Conservation (phyloP, 2,888 invertebrate genomes). For the Neocrepidodera transversa region DNA sequence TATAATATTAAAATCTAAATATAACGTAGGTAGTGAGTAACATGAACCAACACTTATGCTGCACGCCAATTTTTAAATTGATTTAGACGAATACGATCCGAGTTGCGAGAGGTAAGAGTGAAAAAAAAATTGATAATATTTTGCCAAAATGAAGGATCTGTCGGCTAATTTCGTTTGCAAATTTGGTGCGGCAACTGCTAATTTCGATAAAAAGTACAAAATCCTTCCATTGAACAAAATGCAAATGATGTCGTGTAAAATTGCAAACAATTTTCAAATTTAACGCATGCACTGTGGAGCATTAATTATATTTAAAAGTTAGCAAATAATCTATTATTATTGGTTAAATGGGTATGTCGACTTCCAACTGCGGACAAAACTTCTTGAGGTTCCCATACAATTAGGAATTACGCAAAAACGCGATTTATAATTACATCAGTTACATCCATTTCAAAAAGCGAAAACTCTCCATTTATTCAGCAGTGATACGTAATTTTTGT, state of each 20-base stretch:
- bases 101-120: conserved; percentile 1
- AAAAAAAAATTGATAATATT: conserved; percentile 41
- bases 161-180: conserved; percentile 52
- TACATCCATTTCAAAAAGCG: conserved; percentile 46
- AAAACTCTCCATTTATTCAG: conserved; percentile 44
- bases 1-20: no score
- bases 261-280: conserved; percentile 56
- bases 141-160: conserved; percentile 42
- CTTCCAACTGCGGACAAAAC: conserved; percentile 48
- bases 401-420: conserved; percentile 49
- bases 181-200: conserved; percentile 48
- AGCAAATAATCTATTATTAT: conserved; percentile 55
- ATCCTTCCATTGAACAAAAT: conserved; percentile 54
- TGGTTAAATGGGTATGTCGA: conserved; percentile 52
- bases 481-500: conserved; percentile 50
- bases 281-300: conserved; percentile 52
- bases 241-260: conserved; percentile 55
- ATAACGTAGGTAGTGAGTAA: no score
- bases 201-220: conserved; percentile 51
- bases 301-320: conserved; percentile 54
- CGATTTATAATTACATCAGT: conserved; percentile 47
- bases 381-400: conserved; percentile 48
- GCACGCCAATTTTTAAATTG: conserved; percentile 15
- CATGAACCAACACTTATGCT: no score
- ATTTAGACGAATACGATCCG: conserved; percentile 5